phyloP scores from a whole-genome alignment of 2,113 vertebrate species.

The Epinephelus moara region DNA sequence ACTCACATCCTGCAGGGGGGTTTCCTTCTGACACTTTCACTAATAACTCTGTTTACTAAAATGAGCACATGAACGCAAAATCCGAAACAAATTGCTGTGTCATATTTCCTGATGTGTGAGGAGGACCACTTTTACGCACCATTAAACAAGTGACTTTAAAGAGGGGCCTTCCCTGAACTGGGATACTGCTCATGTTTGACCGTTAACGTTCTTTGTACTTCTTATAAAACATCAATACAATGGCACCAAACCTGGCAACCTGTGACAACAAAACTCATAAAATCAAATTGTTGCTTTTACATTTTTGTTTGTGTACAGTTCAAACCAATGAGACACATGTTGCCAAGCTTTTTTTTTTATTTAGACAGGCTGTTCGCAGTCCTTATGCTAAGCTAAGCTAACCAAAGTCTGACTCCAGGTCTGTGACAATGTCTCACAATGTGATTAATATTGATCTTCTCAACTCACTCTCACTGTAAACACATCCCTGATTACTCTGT shows the following conservation, averaged over 20 bases:
- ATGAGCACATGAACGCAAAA: not conserved
- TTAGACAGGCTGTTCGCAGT: not conserved
- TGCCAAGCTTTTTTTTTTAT: not conserved
- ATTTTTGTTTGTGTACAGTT: not conserved
- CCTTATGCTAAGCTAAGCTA: not conserved
- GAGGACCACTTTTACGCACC: not conserved
- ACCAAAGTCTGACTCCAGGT: not conserved
- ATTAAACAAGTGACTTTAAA: not conserved
- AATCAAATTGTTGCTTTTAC: not conserved
- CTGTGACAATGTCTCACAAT: too few species aligned
- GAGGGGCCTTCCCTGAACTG: not conserved
- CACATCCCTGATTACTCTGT: not conserved
- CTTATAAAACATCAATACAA: not conserved
- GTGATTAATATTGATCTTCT: not conserved
- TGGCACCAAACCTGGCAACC: not conserved
- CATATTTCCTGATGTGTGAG: not conserved
- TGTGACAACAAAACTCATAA: not conserved
- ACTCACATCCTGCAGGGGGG: not conserved
- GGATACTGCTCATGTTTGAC: not conserved
- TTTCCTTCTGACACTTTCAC: conserved; percentile 9
- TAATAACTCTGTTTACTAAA: not conserved
- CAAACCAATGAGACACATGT: not conserved
- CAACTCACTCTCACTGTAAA: not conserved
- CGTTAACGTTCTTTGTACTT: not conserved
- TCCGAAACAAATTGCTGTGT: not conserved